Evolutionary conservation across 2,113 vertebrate genomes (phyloP).

Genomic region (Aphelocoma coerulescens): DNA sequence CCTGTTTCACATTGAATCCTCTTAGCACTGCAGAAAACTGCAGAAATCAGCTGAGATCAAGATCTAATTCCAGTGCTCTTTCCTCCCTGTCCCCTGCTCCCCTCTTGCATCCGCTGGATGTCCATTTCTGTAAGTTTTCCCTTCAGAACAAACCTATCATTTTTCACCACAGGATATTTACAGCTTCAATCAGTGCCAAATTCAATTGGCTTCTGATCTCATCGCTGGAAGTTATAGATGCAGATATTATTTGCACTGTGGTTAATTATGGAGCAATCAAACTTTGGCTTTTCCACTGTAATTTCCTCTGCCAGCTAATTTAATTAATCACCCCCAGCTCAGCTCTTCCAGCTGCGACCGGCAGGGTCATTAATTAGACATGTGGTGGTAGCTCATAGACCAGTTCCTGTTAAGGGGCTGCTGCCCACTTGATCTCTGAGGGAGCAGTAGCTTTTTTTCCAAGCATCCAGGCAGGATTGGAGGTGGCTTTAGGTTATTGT

Average conservation of each 20-base stretch:
- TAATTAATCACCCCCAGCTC: constrained; percentile 89
- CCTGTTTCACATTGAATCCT: not conserved
- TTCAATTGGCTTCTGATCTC: constrained; percentile 80
- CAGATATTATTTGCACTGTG: constrained; percentile 84
- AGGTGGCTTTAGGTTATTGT: not conserved
- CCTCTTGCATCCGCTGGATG: constrained; percentile 58
- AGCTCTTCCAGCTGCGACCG: constrained; percentile 83
- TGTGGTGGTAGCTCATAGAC: constrained; percentile 72
- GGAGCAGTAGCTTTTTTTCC: constrained; percentile 38
- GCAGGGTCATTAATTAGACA: constrained; percentile 86
- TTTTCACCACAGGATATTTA: constrained; percentile 81
- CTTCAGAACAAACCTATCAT: constrained; percentile 83
- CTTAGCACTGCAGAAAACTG: not conserved
- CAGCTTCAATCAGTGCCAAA: constrained; percentile 79
- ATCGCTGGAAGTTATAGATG: constrained; percentile 79
- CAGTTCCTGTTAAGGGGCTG: constrained; percentile 70
- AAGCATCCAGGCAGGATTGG: constrained; percentile 6
- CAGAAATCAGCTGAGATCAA: constrained; percentile 47
- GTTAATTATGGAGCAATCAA: constrained; percentile 88
- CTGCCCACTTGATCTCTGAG: constrained; percentile 72
- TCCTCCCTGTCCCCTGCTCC: constrained; percentile 42
- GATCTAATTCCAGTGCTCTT: constrained; percentile 28
- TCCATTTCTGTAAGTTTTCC: constrained; percentile 77
- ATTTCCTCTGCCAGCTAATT: constrained; percentile 89
- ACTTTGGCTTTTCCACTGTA: constrained; percentile 86